phyloP scores from a whole-genome alignment of 2,797 vertebrate species.

The Chaetophractus vellerosus region DNA sequence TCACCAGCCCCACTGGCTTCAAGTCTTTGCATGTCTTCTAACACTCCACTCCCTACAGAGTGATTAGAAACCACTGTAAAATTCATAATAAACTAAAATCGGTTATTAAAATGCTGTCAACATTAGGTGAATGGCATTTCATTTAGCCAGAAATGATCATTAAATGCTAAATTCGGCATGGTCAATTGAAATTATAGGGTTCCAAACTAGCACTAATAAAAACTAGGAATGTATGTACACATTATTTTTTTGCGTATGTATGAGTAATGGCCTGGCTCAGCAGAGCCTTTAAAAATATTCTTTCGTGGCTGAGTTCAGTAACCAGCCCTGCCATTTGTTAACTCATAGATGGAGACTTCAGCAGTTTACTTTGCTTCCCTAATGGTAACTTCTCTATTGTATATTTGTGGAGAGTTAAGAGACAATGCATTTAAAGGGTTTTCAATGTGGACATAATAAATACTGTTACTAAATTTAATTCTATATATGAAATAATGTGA shows the following conservation, averaged over 20 bases:
- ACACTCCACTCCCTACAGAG: not conserved
- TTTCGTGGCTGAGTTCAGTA: not conserved
- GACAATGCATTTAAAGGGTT: not conserved
- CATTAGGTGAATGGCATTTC: not conserved
- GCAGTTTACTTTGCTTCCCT: not conserved
- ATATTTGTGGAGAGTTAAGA: not conserved
- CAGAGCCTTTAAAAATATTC: not conserved
- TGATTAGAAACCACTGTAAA: not conserved
- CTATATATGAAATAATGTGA: not conserved
- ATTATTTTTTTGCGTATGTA: not conserved
- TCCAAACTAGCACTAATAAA: not conserved
- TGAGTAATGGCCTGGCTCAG: not conserved
- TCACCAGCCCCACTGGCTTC: not conserved
- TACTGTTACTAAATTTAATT: not conserved
- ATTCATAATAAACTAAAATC: not conserved
- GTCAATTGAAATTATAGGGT: slow-evolving; percentile 11
- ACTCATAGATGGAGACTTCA: accelerated
- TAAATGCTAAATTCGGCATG: not conserved
- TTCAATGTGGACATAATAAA: not conserved
- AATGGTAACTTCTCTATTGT: not conserved
- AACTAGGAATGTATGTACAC: not conserved
- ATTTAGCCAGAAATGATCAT: slow-evolving; percentile 22
- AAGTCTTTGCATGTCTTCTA: not conserved
- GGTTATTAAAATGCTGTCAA: not conserved
- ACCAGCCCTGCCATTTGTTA: not conserved